phyloP scores from a whole-genome alignment of 2,888 invertebrate genomes.

The Sturmia bella region DNA sequence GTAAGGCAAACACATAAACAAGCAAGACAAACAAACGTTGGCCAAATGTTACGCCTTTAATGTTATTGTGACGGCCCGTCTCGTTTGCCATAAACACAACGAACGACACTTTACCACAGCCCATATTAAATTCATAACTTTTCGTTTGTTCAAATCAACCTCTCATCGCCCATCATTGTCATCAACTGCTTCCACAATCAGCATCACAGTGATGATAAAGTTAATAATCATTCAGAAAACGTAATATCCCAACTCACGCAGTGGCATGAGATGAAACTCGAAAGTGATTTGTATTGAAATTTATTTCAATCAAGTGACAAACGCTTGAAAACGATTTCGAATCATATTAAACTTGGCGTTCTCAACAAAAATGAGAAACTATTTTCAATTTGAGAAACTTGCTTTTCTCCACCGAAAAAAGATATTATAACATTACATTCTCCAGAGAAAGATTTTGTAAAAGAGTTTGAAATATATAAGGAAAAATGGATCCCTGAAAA shows the following conservation, averaged over 20 bases:
- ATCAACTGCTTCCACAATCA: slow-evolving; percentile 41
- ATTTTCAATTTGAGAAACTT: too few relatives aligned
- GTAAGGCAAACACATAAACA: slow-evolving; percentile 11
- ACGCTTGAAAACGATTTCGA: too few relatives aligned
- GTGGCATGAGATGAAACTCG: too few relatives aligned
- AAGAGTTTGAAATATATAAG: too few relatives aligned
- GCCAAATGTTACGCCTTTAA: slow-evolving; percentile 55
- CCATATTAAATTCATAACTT: slow-evolving; percentile 44
- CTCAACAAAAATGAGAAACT: too few relatives aligned
- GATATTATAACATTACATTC: too few relatives aligned
- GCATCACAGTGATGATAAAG: slow-evolving; percentile 37
- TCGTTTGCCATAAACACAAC: slow-evolving; percentile 1
- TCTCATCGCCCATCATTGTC: slow-evolving; percentile 38
- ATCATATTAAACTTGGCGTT: too few relatives aligned
- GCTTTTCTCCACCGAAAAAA: too few relatives aligned
- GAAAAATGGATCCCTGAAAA: too few relatives aligned
- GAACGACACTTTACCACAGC: neutral
- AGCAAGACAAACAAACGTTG: slow-evolving; percentile 24
- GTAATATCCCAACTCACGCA: neutral
- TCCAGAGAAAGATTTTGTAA: too few relatives aligned
- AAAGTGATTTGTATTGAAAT: too few relatives aligned
- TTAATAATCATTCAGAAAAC: slow-evolving; percentile 31
- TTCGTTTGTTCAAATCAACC: slow-evolving; percentile 20
- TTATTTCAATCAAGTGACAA: too few relatives aligned
- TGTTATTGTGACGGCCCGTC: slow-evolving; percentile 35